Evolutionary conservation across 1,140 invertebrate species (phyloP).

Genomic region (Stegodyphus mimosarum): DNA sequence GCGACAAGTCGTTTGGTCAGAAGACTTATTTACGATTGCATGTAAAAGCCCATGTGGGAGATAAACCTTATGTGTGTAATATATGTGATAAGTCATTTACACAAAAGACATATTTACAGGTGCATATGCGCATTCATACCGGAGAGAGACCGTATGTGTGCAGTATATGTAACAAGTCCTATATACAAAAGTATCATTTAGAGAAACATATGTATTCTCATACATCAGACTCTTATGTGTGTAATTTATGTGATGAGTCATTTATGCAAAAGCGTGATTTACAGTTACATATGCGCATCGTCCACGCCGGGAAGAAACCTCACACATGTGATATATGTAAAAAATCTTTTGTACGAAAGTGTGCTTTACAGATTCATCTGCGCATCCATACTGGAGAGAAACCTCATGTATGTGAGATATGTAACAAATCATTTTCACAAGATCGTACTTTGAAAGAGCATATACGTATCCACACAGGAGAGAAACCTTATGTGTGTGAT

Average conservation of each 20-base stretch:
- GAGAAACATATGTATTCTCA: neutral
- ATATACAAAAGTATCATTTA: neutral
- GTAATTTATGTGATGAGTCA: neutral
- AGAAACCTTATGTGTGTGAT: too few species aligned
- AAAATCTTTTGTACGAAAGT: neutral
- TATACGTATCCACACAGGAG: too few species aligned
- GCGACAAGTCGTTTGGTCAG: constrained; percentile 56
- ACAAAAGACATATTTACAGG: neutral
- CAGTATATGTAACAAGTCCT: neutral
- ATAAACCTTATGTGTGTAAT: neutral
- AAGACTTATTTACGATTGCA: neutral
- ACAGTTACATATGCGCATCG: neutral
- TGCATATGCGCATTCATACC: neutral
- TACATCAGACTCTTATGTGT: neutral
- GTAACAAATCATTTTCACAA: too few species aligned
- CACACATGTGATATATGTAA: neutral
- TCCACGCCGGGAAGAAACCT: neutral
- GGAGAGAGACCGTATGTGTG: neutral
- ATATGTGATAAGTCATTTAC: neutral
- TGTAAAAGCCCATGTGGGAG: neutral
- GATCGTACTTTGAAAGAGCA: too few species aligned
- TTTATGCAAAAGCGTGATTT: neutral
- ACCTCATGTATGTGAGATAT: neutral
- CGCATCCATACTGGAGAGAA: neutral
- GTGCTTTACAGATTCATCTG: neutral